Evolutionary conservation across 2,888 invertebrate genomes (phyloP).

Genomic region (Baronia brevicornis): DNA sequence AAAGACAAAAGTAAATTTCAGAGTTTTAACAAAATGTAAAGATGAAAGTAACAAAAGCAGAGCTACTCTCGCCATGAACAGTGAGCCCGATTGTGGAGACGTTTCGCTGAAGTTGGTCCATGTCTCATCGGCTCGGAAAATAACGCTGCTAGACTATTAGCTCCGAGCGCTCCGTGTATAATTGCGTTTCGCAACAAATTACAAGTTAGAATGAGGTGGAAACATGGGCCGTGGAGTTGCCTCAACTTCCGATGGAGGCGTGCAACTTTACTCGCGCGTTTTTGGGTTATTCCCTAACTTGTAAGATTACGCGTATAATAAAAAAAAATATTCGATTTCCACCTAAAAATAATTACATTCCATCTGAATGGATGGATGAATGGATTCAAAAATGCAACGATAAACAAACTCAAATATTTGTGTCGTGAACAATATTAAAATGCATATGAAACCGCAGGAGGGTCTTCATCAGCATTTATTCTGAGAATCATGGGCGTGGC

Average conservation of each 20-base stretch:
- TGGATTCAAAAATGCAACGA: too few relatives aligned
- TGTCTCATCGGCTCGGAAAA: constrained; percentile 26
- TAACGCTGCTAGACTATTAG: constrained; percentile 39
- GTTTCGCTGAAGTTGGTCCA: constrained; percentile 16
- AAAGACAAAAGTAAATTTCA: too few relatives aligned
- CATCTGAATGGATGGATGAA: too few relatives aligned
- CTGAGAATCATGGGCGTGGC: too few relatives aligned
- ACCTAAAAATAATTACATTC: not conserved
- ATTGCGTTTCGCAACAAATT: constrained; percentile 65
- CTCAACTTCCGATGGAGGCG: constrained; percentile 20
- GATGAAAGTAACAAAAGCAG: too few relatives aligned
- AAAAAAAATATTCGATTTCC: not conserved
- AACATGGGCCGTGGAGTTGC: constrained; percentile 36
- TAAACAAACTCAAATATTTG: too few relatives aligned
- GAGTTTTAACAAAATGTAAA: too few relatives aligned
- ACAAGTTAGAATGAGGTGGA: constrained; percentile 57
- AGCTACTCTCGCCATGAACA: too few relatives aligned
- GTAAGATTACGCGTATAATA: not conserved
- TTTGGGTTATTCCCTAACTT: constrained; percentile 1
- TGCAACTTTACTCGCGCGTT: constrained; percentile 3
- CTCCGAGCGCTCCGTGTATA: constrained; percentile 44
- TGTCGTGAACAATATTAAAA: too few relatives aligned
- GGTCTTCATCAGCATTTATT: too few relatives aligned
- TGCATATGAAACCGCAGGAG: too few relatives aligned
- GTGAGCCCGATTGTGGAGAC: not conserved